Evolutionary conservation across 2,113 vertebrate genomes (phyloP), one percentile per base, ranked within the genome.

Genomic region (Percopsis transmontana): DNA sequence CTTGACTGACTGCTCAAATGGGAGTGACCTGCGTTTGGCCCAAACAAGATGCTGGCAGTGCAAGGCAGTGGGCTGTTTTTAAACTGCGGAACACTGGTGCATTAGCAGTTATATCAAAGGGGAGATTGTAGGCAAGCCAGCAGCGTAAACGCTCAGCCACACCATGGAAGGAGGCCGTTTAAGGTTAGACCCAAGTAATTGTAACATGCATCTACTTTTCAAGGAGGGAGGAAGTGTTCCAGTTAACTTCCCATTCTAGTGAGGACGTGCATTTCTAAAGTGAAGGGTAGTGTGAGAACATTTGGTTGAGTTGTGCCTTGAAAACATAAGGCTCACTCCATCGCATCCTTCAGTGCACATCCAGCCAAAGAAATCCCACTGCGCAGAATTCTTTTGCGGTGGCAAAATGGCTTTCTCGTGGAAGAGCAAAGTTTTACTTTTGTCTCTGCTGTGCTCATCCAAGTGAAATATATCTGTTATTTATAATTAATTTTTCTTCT

Each of bases 401-500:
- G 54, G 64, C 69, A 68, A 84, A 85, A 79, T 58, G 54, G 12
- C 42, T 44, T 66, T 60, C 73, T 69, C 70, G 42, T 80, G 68
- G 52, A 69, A 71, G 77, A 80, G 64, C 72, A 58, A 53, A 76
- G 80, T 85, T 88, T 84, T 47, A 40, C 38, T 48, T 27, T 58
- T 33, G 56, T 84, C 70, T 84, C 74, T 20, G 48, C 56, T 66
- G 64, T 81, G 84, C 79, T 90, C 79, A 81, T 82, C 83, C 82
- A 79, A 86, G 75, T 79, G 79, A 83, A 85, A 82, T 85, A 82
- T 85, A 79, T 86, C 85, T 87, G 88, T 85, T 87, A 87, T 91
- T 84, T 90, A 87, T 91, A 90, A 92, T 91, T 90, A 87, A 91
- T 91, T 84, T 87, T 87, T 84, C 75, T 81, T 80, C 76, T 83